Conservation (phyloP, 2,113 vertebrate species). For the Corythornis vintsioides region DNA sequence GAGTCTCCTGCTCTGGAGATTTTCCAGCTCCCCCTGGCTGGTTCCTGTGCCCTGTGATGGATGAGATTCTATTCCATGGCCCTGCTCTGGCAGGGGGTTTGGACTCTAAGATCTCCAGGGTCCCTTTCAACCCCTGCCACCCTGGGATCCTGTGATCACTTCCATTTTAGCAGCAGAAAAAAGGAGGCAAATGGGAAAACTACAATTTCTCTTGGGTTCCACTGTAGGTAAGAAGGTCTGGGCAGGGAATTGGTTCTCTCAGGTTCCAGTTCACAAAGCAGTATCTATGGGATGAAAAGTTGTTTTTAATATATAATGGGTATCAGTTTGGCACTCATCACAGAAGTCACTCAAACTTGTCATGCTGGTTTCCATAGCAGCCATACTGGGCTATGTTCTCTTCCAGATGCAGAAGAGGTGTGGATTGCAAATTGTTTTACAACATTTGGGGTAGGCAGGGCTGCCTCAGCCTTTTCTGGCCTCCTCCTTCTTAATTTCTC, state of each 20-base stretch:
- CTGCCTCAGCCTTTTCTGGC: slow-evolving; percentile 12
- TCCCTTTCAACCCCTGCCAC: no score
- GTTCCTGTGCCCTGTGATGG: no score
- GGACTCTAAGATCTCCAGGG: no score
- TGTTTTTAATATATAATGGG: neutral
- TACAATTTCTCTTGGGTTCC: neutral
- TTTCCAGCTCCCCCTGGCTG: no score
- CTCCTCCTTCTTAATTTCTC: neutral
- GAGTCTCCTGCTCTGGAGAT: no score
- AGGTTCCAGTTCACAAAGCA: neutral
- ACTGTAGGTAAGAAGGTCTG: neutral
- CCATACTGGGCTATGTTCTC: neutral
- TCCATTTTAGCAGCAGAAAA: neutral
- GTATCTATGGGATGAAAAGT: neutral
- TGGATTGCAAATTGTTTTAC: neutral
- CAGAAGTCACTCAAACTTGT: neutral
- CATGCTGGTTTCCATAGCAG: neutral
- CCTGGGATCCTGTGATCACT: neutral
- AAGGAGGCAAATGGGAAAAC: neutral
- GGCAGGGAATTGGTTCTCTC: neutral
- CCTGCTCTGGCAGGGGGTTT: no score
- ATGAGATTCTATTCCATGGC: no score
- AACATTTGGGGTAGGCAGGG: neutral
- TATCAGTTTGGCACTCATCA: neutral
- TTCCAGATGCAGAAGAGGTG: neutral